Evolutionary conservation across 2,113 vertebrate genomes (phyloP), one percentile per base, ranked within the genome.

Genomic region (Cyrtonyx montezumae): DNA sequence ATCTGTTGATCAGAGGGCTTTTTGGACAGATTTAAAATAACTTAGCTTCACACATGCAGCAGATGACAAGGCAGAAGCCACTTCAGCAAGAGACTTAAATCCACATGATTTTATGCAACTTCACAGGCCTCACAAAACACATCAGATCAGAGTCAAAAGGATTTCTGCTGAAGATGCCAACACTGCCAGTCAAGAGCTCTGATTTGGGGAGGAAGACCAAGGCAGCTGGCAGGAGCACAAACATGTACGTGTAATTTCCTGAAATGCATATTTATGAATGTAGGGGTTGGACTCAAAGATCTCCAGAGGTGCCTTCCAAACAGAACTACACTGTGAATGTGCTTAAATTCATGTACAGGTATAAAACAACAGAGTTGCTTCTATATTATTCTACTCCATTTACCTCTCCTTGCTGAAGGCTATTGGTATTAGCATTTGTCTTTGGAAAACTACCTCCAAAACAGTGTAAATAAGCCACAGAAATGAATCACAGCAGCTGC

Each of bases 1-100:
- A 67, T 11, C 36, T 7, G 23, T 26, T 37, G 36, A 62, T 37
- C 59, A 37, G 59, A 26, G 16, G 23, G 36, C 36, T 18, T 18
- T 62, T 62, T 28, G 25, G 16, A 63, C 8, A 19, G 26, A 40
- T n/a, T 66, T n/a, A 8, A 73, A 83, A 17, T 14, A 79, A 14
- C 18, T 73, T 55, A 23, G 22, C 43, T 66, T 46, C 0, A 0
- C 18, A 11, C 6, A 34, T 7, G 2, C 13, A 55, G 15, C 0
- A 5, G 42, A 37, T 14, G 13, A 37, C 46, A 61, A 17, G 37
- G 28, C 67, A 32, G 25, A 34, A 18, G 36, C 42, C 14, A 15
- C 53, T 34, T 55, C 67, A 56, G 42, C 40, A 25, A n/a, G 46
- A 51, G 40, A 40, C 26, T 58, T 40, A 69, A 69, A 65, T 28